A percentile compares a stretch with the other conserved stretches of the same genome.
These are phyloP conservation scores for Xylocampa areola DNA, from an alignment of 2,888 invertebrate species.

Conservation along the genomic window DNA sequence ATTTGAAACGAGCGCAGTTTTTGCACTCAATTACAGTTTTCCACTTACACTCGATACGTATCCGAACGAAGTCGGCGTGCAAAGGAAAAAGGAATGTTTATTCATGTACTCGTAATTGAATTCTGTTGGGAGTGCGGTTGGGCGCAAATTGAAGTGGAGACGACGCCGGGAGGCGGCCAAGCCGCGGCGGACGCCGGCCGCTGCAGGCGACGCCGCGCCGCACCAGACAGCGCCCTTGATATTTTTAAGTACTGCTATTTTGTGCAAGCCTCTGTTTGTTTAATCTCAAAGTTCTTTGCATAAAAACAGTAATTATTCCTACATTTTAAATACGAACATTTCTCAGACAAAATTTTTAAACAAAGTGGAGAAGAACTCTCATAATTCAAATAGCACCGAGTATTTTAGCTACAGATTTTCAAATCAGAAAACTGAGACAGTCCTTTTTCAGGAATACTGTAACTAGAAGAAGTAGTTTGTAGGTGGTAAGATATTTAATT, in stretches of 20 bases:
- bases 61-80: conserved; percentile 40
- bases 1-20: conserved; percentile 27
- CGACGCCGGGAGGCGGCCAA: conserved; percentile 44
- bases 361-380: background rate
- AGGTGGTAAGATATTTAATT: conserved; percentile 44
- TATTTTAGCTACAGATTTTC: conserved; percentile 10
- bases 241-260: conserved; percentile 33
- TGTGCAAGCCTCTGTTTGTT: conserved; percentile 18
- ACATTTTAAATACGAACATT: conserved; percentile 14
- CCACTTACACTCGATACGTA: conserved; percentile 51
- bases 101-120: conserved; percentile 73
- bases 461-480: conserved; percentile 15
- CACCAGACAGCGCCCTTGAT: conserved; percentile 35
- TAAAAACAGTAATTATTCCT: conserved; percentile 1
- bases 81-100: conserved; percentile 67
- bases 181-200: conserved; percentile 21
- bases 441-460: conserved; percentile 18
- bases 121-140: conserved; percentile 65
- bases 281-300: background rate
- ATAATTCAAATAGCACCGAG: conserved; percentile 18
- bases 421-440: conserved; percentile 14
- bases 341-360: conserved; percentile 8
- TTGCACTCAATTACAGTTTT: conserved; percentile 47
- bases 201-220: conserved; percentile 42
- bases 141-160: conserved; percentile 70